Evolutionary conservation across 2,888 invertebrate genomes (phyloP).

Genomic region (Oithona nana): DNA sequence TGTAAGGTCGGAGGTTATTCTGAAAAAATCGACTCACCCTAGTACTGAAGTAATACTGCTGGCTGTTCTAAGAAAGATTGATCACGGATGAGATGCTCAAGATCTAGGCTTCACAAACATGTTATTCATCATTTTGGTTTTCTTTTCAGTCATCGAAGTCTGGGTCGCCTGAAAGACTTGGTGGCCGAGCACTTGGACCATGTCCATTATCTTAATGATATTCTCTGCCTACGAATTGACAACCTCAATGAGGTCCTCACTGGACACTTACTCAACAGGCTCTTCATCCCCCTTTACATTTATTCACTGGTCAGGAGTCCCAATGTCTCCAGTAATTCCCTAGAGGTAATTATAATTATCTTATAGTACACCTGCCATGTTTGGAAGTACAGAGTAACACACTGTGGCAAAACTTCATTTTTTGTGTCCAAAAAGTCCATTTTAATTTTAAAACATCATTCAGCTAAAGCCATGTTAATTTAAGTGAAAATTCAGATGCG

Average conservation of each 20-base stretch:
- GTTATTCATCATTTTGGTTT: too few relatives aligned
- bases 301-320: conserved; percentile 45
- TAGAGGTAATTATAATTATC: background rate
- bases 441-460: too few relatives aligned
- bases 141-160: conserved; percentile 63
- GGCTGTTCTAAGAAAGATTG: too few relatives aligned
- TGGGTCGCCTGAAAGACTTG: conserved; percentile 70
- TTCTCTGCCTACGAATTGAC: conserved; percentile 52
- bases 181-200: conserved; percentile 95
- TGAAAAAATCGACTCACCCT: too few relatives aligned
- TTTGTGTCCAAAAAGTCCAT: too few relatives aligned
- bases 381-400: background rate
- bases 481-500: too few relatives aligned
- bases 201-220: conserved; percentile 90
- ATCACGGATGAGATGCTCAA: too few relatives aligned
- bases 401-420: too few relatives aligned
- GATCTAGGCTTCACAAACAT: too few relatives aligned
- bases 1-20: too few relatives aligned
- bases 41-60: too few relatives aligned
- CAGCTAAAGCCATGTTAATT: too few relatives aligned
- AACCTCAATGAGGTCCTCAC: conserved; percentile 43
- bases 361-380: background rate
- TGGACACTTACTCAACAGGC: conserved; percentile 76
- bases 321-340: background rate
- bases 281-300: conserved; percentile 80